Evolutionary conservation across 1,140 invertebrate genomes (phyloP), one percentile per base, ranked within the genome.

Genomic region (Drosophila dunni): DNA sequence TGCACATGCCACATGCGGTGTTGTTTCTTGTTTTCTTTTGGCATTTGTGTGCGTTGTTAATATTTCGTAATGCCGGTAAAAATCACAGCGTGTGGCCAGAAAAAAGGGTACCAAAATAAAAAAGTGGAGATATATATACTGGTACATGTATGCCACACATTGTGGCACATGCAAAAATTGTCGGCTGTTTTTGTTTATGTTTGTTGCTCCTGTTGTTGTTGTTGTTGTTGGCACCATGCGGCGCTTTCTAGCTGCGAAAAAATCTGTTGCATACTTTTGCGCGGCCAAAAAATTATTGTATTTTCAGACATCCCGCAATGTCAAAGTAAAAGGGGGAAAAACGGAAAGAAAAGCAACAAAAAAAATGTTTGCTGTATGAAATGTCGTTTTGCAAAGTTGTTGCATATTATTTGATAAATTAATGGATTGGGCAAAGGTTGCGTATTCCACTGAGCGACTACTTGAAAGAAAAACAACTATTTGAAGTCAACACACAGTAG

Each of bases 1-100:
- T 56, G 42, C 34, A 38, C 36, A 50, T 69, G 71, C 71, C 71
- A 57, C 75, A 58, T 61, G 72, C 63, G 15, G 69, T 62, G 50
- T 42, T 42, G 51, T 53, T 29, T 29, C 24, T 29, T 29, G 24
- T 29, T 29, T 29, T 29, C 5, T 67, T 70, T 86, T 73, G 53
- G 79, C 73, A 72, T 86, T 79, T 73, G 75, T 67, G 70, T 67
- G 24, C 24, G 70, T 70, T 85, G 82, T 88, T 85, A 86, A 82
- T 85, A 88, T 88, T 85, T 82, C 66, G 82, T 88, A 82, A 82
- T 82, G 83, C 79, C 83, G 81, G 83, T 85, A 85, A 88, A 85
- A 85, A 85, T 85, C 82, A 66, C 82, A 85, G 82, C 82, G 51
- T 82, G 81, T 81, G 83, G 67, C 65, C 61, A 65, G 58, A 50